Conservation (phyloP, 2,797 vertebrate species). For the Buphagus erythrorhynchus region DNA sequence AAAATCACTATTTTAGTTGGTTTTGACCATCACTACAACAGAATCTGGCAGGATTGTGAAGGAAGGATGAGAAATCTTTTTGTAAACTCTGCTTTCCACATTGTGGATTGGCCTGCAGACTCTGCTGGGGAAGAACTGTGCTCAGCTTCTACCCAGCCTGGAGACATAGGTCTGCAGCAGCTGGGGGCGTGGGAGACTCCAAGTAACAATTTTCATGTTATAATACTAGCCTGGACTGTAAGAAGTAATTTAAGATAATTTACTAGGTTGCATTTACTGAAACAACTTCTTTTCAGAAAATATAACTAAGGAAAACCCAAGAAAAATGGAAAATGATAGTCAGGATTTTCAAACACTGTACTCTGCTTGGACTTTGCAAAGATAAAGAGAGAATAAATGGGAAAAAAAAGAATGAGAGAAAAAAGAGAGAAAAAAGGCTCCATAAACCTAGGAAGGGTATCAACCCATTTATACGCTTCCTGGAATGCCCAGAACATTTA, state of each 20-base stretch:
- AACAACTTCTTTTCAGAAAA: conserved; percentile 52
- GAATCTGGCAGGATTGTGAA: not conserved
- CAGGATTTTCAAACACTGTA: not conserved
- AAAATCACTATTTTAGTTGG: not conserved
- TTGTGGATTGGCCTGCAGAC: not conserved
- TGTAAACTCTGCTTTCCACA: not conserved
- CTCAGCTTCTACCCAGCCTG: conserved; percentile 10
- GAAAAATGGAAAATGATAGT: conserved; percentile 36
- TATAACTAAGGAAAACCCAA: conserved; percentile 15
- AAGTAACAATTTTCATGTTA: conserved; percentile 53
- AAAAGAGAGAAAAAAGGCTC: not conserved
- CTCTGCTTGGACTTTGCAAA: not conserved
- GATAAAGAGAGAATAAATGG: not conserved
- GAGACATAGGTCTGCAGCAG: conserved; percentile 24
- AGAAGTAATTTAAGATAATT: conserved; percentile 58
- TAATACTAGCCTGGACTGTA: not conserved
- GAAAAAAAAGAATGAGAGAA: not conserved
- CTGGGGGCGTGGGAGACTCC: not conserved
- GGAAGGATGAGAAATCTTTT: not conserved
- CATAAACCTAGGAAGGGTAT: not conserved
- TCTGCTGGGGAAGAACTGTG: not conserved
- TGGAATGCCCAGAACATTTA: conserved; percentile 39
- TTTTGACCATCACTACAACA: not conserved
- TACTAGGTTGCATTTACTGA: conserved; percentile 47
- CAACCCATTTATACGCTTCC: conserved; percentile 36